These are phyloP conservation scores for Tachycineta bicolor DNA, from an alignment of 2,113 vertebrate species.

Conservation along the genomic window DNA sequence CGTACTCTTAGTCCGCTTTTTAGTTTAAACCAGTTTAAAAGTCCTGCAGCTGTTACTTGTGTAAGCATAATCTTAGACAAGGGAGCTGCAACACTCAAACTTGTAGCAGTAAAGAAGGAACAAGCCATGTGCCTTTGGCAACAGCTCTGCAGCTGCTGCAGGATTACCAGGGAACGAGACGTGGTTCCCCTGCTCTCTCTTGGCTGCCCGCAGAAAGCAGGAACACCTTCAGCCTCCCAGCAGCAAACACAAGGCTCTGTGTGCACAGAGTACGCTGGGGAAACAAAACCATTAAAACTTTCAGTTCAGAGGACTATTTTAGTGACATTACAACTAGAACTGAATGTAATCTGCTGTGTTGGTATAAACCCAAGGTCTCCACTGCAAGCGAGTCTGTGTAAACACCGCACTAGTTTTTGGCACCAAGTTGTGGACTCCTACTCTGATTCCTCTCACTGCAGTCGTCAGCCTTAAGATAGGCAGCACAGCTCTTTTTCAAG, in stretches of 20 bases:
- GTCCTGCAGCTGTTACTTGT: neutral
- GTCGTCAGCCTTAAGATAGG: neutral
- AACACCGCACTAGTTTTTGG: neutral
- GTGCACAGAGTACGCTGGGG: neutral
- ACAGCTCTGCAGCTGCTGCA: neutral
- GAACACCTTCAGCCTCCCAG: neutral
- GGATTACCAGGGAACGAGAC: neutral
- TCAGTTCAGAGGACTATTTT: neutral
- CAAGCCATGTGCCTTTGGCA: neutral
- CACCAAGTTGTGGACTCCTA: neutral
- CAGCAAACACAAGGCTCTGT: neutral
- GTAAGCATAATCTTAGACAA: neutral
- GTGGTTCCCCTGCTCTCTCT: neutral
- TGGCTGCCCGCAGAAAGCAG: neutral
- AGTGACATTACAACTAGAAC: neutral
- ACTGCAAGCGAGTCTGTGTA: neutral
- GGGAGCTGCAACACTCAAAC: neutral
- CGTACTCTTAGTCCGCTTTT: neutral
- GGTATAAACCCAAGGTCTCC: conserved; percentile 32
- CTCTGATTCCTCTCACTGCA: neutral
- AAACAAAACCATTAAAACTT: neutral
- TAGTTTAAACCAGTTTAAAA: neutral
- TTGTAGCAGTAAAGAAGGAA: neutral
- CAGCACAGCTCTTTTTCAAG: neutral
- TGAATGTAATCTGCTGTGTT: neutral